Evolutionary conservation across 2,888 invertebrate genomes (phyloP).

Genomic region (Pegoplata infirma): DNA sequence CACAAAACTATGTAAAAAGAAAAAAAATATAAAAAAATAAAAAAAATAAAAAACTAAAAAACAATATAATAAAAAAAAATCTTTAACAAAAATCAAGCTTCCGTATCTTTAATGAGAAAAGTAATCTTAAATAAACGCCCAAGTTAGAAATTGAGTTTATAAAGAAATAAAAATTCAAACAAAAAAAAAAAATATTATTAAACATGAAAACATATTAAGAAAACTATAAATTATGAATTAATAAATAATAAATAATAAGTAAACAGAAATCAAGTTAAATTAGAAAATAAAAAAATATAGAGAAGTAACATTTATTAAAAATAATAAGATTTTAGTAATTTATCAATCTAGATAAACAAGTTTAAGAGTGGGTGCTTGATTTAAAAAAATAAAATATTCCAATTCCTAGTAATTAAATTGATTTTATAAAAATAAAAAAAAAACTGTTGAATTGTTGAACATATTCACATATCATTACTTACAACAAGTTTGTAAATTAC

Average conservation of each 20-base stretch:
- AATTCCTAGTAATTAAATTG: too few species aligned
- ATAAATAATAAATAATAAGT: background rate
- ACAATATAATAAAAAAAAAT: background rate
- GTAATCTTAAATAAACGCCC: background rate
- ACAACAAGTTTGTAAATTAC: background rate
- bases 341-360: background rate
- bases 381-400: too few species aligned
- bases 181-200: background rate
- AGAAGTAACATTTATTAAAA: background rate
- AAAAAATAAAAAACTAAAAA: background rate
- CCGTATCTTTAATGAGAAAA: background rate
- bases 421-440: background rate
- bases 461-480: background rate
- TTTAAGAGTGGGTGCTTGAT: constrained; percentile 11
- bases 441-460: background rate
- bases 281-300: background rate
- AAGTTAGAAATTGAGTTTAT: background rate
- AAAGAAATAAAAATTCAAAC: background rate
- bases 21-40: background rate
- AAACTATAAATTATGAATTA: background rate
- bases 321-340: constrained; percentile 16
- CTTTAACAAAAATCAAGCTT: background rate
- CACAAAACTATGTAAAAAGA: background rate
- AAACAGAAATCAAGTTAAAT: background rate
- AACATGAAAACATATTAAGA: background rate